These are phyloP conservation scores for Pteria penguin DNA, from an alignment of 2,888 invertebrate species.

Conservation along the genomic window DNA sequence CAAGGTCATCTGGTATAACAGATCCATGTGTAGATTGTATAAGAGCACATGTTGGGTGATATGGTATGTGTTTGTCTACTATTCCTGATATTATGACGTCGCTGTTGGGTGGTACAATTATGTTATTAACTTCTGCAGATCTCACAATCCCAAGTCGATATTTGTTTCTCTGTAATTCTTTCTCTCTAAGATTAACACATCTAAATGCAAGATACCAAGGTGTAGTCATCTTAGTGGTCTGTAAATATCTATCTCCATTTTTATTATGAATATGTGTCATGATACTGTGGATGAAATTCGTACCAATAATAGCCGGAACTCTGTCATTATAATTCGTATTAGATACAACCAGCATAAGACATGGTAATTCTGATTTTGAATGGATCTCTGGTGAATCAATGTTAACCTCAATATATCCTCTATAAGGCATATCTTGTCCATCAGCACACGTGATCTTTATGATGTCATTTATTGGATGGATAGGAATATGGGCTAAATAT, in stretches of 20 bases:
- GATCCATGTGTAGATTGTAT: background rate
- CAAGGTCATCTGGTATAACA: conserved; percentile 14
- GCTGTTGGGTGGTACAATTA: conserved; percentile 11
- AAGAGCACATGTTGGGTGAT: background rate
- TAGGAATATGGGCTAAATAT: background rate
- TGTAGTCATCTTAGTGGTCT: background rate
- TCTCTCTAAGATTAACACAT: background rate
- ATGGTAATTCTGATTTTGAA: background rate
- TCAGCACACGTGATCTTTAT: background rate
- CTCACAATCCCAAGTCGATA: background rate
- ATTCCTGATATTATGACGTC: background rate
- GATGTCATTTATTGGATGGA: background rate
- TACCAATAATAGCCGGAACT: background rate
- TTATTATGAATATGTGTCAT: background rate
- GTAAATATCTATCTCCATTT: conserved; percentile 7
- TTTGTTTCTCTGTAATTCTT: conserved; percentile 3
- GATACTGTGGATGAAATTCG: background rate
- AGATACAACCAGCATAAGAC: background rate
- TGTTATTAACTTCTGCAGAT: conserved; percentile 5
- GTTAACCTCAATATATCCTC: background rate
- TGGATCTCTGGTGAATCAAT: background rate
- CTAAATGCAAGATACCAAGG: conserved; percentile 14
- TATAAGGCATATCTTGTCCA: conserved; percentile 1
- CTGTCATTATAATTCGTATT: background rate
- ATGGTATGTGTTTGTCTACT: background rate